Evolutionary conservation across 1,140 invertebrate genomes (phyloP).

Genomic region (Acromyrmex heyeri): DNA sequence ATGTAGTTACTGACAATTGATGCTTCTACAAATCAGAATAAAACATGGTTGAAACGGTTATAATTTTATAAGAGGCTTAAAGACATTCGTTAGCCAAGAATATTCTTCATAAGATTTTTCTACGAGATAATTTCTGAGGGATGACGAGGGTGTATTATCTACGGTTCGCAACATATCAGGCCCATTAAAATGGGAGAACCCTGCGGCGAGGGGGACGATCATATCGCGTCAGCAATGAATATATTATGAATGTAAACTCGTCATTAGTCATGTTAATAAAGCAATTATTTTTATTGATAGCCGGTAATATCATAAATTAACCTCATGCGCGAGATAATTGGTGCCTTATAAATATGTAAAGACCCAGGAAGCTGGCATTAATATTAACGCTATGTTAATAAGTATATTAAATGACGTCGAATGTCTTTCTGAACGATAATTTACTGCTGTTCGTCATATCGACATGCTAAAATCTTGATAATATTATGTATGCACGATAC

Average conservation of each 20-base stretch:
- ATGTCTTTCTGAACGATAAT: slow-evolving; percentile 42
- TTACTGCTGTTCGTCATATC: slow-evolving; percentile 8
- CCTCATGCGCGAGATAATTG: slow-evolving; percentile 74
- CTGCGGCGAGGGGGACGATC: slow-evolving; percentile 44
- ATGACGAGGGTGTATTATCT: slow-evolving; percentile 38
- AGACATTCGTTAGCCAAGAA: slow-evolving; percentile 5
- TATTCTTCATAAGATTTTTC: slow-evolving; percentile 27
- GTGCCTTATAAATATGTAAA: slow-evolving; percentile 79
- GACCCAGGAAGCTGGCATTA: slow-evolving; percentile 61
- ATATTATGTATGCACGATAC: background rate
- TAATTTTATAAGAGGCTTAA: slow-evolving; percentile 6
- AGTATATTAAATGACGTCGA: slow-evolving; percentile 68
- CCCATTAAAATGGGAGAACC: slow-evolving; percentile 53
- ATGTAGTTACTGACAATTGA: slow-evolving; percentile 10
- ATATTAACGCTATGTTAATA: slow-evolving; percentile 76
- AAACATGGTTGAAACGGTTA: background rate
- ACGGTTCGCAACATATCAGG: slow-evolving; percentile 30
- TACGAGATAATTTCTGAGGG: background rate
- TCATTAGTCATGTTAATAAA: slow-evolving; percentile 80
- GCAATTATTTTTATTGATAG: slow-evolving; percentile 81
- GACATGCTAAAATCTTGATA: slow-evolving; percentile 10
- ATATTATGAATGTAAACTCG: slow-evolving; percentile 77
- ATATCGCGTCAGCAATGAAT: slow-evolving; percentile 59
- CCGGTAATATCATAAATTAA: slow-evolving; percentile 79
- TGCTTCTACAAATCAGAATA: slow-evolving; percentile 13